Percentiles rank a stretch among this genome's conserved stretches.
These are phyloP conservation scores for Bicyclus anynana DNA, from an alignment of 1,140 invertebrate genomes.

Conservation along the genomic window DNA sequence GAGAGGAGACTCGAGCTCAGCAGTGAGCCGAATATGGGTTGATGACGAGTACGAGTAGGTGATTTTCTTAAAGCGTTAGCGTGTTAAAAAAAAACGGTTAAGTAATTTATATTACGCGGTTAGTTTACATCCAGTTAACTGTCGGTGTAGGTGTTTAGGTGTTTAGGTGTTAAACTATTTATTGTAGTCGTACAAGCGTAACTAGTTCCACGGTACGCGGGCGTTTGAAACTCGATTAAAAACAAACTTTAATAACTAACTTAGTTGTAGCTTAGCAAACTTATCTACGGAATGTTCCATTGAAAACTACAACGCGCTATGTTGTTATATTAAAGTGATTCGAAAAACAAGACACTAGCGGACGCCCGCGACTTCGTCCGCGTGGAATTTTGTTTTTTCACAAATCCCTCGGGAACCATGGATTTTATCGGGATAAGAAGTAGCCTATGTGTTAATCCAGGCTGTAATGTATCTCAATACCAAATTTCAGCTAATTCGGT, in stretches of 20 bases:
- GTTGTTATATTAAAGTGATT: neutral
- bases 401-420: too few relatives aligned
- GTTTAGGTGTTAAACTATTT: neutral
- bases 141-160: neutral
- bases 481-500: too few relatives aligned
- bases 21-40: too few relatives aligned
- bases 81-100: neutral
- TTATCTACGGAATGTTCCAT: neutral
- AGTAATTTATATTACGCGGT: neutral
- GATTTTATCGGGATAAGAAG: too few relatives aligned
- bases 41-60: too few relatives aligned
- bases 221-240: constrained; percentile 1
- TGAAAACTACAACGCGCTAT: neutral
- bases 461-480: too few relatives aligned
- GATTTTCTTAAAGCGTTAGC: too few relatives aligned
- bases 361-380: too few relatives aligned
- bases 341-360: too few relatives aligned
- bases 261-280: neutral
- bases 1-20: too few relatives aligned
- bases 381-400: too few relatives aligned
- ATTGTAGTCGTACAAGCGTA: neutral
- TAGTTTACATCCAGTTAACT: neutral
- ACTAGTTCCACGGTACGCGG: neutral
- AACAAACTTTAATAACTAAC: neutral
- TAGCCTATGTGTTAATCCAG: too few relatives aligned